Evolutionary conservation across 1,140 invertebrate species (phyloP), one percentile per base, ranked within the genome.

Genomic region (Drosophila simulans): DNA sequence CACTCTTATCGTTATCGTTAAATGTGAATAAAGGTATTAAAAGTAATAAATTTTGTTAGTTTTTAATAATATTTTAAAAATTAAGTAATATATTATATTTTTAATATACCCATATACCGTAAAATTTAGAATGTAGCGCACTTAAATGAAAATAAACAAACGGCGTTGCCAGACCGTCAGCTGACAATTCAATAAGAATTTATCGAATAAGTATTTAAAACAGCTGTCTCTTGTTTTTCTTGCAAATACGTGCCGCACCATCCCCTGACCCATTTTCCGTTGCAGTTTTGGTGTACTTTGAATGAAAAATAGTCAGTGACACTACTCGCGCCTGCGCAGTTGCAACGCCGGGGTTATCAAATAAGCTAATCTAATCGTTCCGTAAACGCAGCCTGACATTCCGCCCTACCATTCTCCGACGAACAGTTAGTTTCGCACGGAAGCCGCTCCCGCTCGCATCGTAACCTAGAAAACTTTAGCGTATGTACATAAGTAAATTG

Each of bases 341-440:
- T 7, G 7, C 15, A 22, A 40, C 40, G 20, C 39, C 48, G 48
- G 40, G 37, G 65, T 77, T 89, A 89, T 88, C 80, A 84, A 34
- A 43, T 39, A 37, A 48, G 39, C 51, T 86, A 83, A 83, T 88
- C 84, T 83, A 80, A 89, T 88, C 83, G 69, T 62, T 49, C 48
- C 39, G 49, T 69, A 64, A 69, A 73, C 57, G 45, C 48, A 52
- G 54, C 35, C 40, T 57, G 51, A 34, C 59, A 54, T 17, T 51
- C 17, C 66, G 72, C 53, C 39, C 51, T 20, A 35, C 20, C 42
- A 49, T 49, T 17, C 42, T 20, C 34, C 3, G 35, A 12, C 52
- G 22, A 31, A 34, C 54, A 13, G 12, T 70, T 35, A 70, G 66
- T 70, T 70, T 83, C 53, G 42, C 69, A 55, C 40, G 56, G 25